A percentile compares a stretch with the other conserved stretches of the same genome.
These are phyloP conservation scores for Enteromius thamalakanensis DNA, from an alignment of 2,797 vertebrate species.

Conservation along the genomic window DNA sequence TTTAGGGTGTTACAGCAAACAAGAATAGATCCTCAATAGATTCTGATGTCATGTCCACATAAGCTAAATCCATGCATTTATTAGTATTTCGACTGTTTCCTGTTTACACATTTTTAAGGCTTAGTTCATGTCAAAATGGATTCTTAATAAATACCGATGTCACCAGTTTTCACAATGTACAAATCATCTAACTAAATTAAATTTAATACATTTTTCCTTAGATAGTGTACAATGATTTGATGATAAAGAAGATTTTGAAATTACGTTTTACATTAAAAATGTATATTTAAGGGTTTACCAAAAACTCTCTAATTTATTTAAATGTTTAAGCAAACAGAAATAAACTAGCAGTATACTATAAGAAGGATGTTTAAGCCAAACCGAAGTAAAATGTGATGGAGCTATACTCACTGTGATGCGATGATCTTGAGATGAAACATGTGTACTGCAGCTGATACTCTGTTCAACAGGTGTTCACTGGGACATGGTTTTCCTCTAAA, in stretches of 20 bases:
- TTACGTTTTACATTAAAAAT: background rate
- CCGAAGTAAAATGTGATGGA: background rate
- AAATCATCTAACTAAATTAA: background rate
- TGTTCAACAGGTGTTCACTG: background rate
- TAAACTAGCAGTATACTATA: background rate
- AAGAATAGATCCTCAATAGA: background rate
- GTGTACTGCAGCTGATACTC: background rate
- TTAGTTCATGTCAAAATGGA: background rate
- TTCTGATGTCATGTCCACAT: background rate
- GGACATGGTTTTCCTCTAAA: slow-evolving; percentile 7
- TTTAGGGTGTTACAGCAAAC: background rate
- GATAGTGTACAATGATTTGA: background rate
- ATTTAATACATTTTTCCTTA: background rate
- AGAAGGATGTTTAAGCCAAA: background rate
- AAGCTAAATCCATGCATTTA: background rate
- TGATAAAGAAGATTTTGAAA: background rate
- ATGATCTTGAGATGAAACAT: background rate
- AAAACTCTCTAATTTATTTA: background rate
- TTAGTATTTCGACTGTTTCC: background rate
- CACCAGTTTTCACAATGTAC: background rate
- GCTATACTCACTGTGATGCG: slow-evolving; percentile 48
- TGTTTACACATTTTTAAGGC: background rate
- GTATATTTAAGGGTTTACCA: background rate
- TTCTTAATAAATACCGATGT: background rate
- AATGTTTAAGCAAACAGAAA: background rate